Percentiles rank a stretch among this genome's conserved stretches.
phyloP scores from a whole-genome alignment of 2,797 vertebrate genomes.

The Gouania willdenowi region DNA sequence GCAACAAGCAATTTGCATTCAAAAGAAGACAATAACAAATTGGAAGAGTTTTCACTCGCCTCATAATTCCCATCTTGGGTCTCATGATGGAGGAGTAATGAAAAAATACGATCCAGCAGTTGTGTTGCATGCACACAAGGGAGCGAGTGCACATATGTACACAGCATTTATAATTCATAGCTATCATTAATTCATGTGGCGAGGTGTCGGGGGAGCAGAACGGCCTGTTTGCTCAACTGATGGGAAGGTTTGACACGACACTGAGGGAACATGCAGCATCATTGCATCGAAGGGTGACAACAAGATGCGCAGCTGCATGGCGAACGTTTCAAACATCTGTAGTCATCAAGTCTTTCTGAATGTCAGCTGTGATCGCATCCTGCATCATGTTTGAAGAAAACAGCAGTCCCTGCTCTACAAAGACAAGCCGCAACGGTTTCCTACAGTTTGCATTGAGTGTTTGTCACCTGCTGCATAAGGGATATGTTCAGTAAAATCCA shows the following conservation, averaged over 20 bases:
- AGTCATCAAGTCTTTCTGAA: not conserved
- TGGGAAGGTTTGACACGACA: constrained; percentile 14
- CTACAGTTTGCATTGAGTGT: no score
- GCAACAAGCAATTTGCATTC: constrained; percentile 48
- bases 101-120: constrained; percentile 19
- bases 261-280: constrained; percentile 5
- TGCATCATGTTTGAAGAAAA: no score
- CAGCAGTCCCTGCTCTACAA: not conserved
- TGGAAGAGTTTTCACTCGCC: constrained; percentile 30
- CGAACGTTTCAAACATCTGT: not conserved
- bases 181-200: constrained; percentile 44
- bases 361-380: no score
- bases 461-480: no score
- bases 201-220: constrained; percentile 24
- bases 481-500: no score
- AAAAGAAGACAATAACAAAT: constrained; percentile 62
- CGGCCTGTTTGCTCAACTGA: constrained; percentile 31
- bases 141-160: constrained; percentile 29
- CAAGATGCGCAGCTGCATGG: not conserved
- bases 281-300: not conserved
- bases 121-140: constrained; percentile 15
- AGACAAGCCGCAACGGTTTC: no score
- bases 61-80: constrained; percentile 34
- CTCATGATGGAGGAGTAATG: constrained; percentile 46
- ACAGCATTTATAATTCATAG: constrained; percentile 58